Evolutionary conservation across 2,113 vertebrate genomes (phyloP), one percentile per base, ranked within the genome.

Genomic region (Pterocles burchelli): DNA sequence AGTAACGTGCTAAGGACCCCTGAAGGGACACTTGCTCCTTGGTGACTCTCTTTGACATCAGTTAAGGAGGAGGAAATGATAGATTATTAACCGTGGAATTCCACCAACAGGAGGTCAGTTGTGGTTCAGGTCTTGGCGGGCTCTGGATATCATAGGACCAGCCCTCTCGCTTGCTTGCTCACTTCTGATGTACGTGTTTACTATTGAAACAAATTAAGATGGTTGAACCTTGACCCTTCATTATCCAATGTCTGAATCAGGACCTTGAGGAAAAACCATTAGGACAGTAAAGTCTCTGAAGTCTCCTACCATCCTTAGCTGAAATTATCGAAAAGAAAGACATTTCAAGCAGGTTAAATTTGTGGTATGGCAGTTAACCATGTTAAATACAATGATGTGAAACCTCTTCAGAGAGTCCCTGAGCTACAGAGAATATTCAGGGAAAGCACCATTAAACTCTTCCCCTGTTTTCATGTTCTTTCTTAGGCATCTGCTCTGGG

Each of bases 1-100:
- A 92, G 49, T 79, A 75, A 93, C 36, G 0, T 17, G 34, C 51
- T 17, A 70, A 62, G 90, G 67, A 82, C 90, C 90, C 85, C 91
- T 31, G 71, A 57, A 85, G 86, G 68, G 78, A 43, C 92, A 76
- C 74, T 97, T 90, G 89, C 83, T 95, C 85, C 79, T 79, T 21
- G 67, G 72, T 87, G 87, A 71, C 87, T 66, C 66, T 76, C 73
- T 78, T 65, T 90, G 85, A 73, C 79, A 58, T 75, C 51, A 26
- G 29, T 58, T 66, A 34, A 73, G 87, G 10, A 74, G 73, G 67
- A 88, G 79, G 79, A 85, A 90, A 89, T 7, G 86, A 67, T 25
- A 78, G 83, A 84, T 81, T 61, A 38, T 95, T 26, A 78, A 82
- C 7, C 10, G 2, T 9, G 43, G 55, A 90, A 71, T 87, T 63